Conservation (phyloP, 2,113 vertebrate genomes). For the Cebidichthys violaceus region DNA sequence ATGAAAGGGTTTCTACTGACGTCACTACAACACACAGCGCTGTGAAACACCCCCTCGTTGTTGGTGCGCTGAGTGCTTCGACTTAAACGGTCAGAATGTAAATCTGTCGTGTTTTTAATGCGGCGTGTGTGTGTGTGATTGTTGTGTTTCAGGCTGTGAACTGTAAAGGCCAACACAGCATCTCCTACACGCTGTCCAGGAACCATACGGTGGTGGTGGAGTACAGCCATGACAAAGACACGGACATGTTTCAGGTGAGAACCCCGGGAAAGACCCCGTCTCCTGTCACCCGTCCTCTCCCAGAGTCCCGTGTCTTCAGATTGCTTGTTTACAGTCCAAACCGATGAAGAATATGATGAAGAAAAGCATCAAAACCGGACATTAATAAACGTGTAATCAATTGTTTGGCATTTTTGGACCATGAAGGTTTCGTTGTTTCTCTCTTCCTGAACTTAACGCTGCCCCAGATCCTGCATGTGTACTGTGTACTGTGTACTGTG, state of each 20-base stretch:
- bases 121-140: too few species aligned
- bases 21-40: not conserved
- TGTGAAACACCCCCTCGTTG: not conserved
- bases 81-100: not conserved
- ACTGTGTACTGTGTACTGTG: slow-evolving; percentile 24
- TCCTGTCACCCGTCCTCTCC: not conserved
- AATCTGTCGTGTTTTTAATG: not conserved
- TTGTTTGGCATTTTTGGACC: not conserved
- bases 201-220: slow-evolving; percentile 98
- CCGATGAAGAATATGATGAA: not conserved
- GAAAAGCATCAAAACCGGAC: not conserved
- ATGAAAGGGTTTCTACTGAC: not conserved
- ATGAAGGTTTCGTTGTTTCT: too few species aligned
- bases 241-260: slow-evolving; percentile 99
- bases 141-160: slow-evolving; percentile 89
- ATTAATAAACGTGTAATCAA: not conserved
- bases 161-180: slow-evolving; percentile 97
- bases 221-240: slow-evolving; percentile 96
- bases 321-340: slow-evolving; percentile 4
- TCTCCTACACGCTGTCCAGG: slow-evolving; percentile 96
- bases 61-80: not conserved
- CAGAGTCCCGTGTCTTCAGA: not conserved
- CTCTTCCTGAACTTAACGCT: not conserved
- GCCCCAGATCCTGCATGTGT: not conserved
- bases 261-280: not conserved